Evolutionary conservation across 1,140 invertebrate species (phyloP).

Genomic region (Leptopilina clavipes): DNA sequence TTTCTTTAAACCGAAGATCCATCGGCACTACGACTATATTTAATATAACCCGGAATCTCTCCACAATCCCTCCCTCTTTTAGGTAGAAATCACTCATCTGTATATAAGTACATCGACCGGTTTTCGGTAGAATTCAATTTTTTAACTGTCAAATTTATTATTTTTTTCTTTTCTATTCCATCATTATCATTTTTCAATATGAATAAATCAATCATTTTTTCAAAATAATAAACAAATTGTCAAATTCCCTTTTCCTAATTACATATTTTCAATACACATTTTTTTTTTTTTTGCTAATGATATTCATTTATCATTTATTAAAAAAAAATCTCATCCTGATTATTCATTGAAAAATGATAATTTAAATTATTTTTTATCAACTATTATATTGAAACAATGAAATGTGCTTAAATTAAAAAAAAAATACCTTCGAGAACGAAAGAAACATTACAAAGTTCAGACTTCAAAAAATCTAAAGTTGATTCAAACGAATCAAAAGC

Average conservation of each 20-base stretch:
- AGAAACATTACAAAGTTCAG: conserved; percentile 17
- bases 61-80: conserved; percentile 36
- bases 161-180: background rate
- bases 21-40: conserved; percentile 62
- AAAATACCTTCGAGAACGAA: background rate
- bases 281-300: too few relatives aligned
- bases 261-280: too few relatives aligned
- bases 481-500: conserved; percentile 3
- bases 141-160: background rate
- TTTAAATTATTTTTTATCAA: too few relatives aligned
- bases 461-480: background rate
- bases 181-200: too few relatives aligned
- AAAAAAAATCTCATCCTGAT: too few relatives aligned
- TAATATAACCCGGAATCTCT: conserved; percentile 64
- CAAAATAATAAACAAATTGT: too few relatives aligned
- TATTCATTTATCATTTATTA: too few relatives aligned
- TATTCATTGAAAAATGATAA: too few relatives aligned
- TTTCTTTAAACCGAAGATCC: conserved; percentile 61
- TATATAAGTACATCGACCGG: conserved; percentile 52
- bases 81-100: conserved; percentile 47
- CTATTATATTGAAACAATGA: background rate
- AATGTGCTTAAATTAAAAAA: background rate
- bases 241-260: too few relatives aligned
- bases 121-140: conserved; percentile 37
- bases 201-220: too few relatives aligned